Evolutionary conservation across 1,140 invertebrate genomes (phyloP).

Genomic region (Vollenhovia emeryi): DNA sequence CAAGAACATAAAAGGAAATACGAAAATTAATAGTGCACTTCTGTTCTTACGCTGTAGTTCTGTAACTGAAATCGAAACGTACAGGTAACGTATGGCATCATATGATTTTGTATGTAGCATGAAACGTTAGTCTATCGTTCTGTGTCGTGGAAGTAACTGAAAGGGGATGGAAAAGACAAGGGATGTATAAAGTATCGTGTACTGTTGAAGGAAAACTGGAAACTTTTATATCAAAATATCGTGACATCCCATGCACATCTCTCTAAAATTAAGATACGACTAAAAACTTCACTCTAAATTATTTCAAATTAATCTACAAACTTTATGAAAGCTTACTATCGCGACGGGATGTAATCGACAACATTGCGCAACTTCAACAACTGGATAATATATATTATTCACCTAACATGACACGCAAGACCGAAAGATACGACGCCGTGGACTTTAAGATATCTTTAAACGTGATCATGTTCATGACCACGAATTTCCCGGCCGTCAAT

Average conservation of each 20-base stretch:
- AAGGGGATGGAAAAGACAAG: background rate
- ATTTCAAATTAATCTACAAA: background rate
- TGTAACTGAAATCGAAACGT: background rate
- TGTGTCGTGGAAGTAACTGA: background rate
- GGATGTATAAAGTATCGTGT: background rate
- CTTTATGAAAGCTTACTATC: background rate
- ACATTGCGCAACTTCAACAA: background rate
- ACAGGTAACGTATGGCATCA: background rate
- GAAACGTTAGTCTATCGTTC: constrained; percentile 10
- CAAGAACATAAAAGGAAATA: background rate
- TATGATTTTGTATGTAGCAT: background rate
- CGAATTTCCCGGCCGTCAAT: constrained; percentile 51
- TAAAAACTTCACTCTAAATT: background rate
- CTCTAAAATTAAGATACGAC: constrained; percentile 5
- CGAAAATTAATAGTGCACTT: constrained; percentile 26
- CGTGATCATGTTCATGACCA: constrained; percentile 43
- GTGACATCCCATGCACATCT: background rate
- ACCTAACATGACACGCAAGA: constrained; percentile 35
- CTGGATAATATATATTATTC: background rate
- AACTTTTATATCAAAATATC: background rate
- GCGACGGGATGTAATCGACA: background rate
- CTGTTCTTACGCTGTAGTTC: background rate
- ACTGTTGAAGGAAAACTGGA: background rate
- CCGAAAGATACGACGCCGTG: constrained; percentile 51
- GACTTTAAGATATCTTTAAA: constrained; percentile 53